Evolutionary conservation across 2,113 vertebrate species (phyloP).

Genomic region (Eptatretus burgeri): DNA sequence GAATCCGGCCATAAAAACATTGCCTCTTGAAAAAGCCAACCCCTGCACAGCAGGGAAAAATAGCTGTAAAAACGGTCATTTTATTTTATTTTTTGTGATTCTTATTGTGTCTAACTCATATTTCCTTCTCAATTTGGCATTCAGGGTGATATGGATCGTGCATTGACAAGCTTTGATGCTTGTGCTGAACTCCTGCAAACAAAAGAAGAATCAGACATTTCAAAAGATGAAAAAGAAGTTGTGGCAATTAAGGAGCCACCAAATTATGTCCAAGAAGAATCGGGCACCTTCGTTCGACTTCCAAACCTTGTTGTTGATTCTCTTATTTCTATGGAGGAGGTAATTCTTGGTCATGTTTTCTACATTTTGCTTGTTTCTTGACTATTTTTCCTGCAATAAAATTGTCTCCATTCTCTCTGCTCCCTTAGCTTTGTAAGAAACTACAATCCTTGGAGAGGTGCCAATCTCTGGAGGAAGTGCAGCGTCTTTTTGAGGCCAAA

Average conservation of each 20-base stretch:
- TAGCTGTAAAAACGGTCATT: too few relatives aligned
- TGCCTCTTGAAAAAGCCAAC: too few relatives aligned
- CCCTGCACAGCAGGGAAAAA: too few relatives aligned
- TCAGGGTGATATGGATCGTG: slow-evolving; percentile 88
- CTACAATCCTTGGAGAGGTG: slow-evolving; percentile 78
- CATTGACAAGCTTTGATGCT: slow-evolving; percentile 64
- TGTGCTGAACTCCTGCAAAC: slow-evolving; percentile 52
- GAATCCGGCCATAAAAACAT: too few relatives aligned
- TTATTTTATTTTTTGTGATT: too few relatives aligned
- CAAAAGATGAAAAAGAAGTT: too few relatives aligned
- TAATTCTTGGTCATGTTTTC: slow-evolving; percentile 13
- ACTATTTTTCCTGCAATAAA: neutral
- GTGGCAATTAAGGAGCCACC: slow-evolving; percentile 9
- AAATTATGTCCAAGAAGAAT: slow-evolving; percentile 16
- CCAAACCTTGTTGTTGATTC: slow-evolving; percentile 58
- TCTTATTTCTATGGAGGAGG: slow-evolving; percentile 60
- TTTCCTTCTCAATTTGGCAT: too few relatives aligned
- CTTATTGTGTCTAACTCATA: too few relatives aligned
- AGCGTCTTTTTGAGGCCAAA: slow-evolving; percentile 49
- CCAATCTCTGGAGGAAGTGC: slow-evolving; percentile 87
- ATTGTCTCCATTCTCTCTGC: neutral
- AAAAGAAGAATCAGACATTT: neutral
- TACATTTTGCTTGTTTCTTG: slow-evolving; percentile 8
- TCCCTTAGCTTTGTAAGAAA: slow-evolving; percentile 58
- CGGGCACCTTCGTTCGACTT: slow-evolving; percentile 23